Percentiles rank a stretch among this genome's conserved stretches.
phyloP scores from a whole-genome alignment of 2,113 vertebrate species.

The Hippolais icterina region DNA sequence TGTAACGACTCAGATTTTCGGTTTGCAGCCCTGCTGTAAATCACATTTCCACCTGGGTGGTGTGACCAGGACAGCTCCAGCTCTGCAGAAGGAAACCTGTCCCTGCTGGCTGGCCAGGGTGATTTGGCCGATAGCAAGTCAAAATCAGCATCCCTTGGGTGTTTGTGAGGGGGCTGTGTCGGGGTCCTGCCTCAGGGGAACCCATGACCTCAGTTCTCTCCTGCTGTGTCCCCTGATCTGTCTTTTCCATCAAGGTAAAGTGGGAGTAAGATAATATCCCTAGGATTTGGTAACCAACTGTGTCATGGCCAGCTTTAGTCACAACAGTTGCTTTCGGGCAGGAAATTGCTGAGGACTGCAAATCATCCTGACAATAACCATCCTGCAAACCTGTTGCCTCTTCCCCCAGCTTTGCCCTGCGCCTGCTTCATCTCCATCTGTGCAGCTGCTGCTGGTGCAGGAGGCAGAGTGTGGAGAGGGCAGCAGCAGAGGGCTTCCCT shows the following conservation, averaged over 20 bases:
- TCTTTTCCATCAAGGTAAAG: not conserved
- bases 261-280: not conserved
- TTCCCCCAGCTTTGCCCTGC: not conserved
- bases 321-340: not conserved
- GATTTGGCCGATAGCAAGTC: rapidly evolving
- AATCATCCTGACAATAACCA: constrained; percentile 3
- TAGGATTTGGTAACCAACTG: constrained; percentile 1
- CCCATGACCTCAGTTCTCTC: not conserved
- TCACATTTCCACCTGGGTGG: not conserved
- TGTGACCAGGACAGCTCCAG: not conserved
- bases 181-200: not conserved
- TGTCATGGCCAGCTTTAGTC: constrained; percentile 6
- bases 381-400: not conserved
- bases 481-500: not conserved
- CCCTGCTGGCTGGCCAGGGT: not conserved
- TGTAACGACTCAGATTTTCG: not conserved
- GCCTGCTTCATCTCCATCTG: rapidly evolving
- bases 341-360: constrained; percentile 39
- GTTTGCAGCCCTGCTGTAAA: constrained; percentile 11
- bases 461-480: not conserved
- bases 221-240: not conserved
- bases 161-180: not conserved
- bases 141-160: not conserved
- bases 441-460: not conserved
- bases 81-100: not conserved